phyloP scores from a whole-genome alignment of 2,113 vertebrate genomes.

The Dipodomys stephensi region DNA sequence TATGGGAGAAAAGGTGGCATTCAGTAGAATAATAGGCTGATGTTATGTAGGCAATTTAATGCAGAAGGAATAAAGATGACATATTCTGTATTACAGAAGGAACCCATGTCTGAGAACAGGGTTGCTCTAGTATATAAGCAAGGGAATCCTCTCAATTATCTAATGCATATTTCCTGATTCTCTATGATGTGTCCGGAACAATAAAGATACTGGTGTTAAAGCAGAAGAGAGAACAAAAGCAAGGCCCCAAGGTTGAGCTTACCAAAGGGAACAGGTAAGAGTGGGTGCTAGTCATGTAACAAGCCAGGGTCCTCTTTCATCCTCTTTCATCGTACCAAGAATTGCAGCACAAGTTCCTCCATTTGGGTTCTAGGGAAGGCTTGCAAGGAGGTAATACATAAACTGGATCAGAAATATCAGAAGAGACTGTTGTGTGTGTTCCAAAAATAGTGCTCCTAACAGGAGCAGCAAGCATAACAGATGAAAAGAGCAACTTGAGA shows the following conservation, averaged over 20 bases:
- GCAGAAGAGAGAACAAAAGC: not conserved
- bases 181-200: not conserved
- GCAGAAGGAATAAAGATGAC: not conserved
- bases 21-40: not conserved
- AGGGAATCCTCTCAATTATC: not conserved
- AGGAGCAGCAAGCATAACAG: not conserved
- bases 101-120: not conserved
- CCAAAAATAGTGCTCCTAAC: too few relatives aligned
- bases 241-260: not conserved
- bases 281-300: not conserved
- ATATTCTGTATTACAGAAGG: not conserved
- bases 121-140: not conserved
- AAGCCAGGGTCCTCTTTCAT: too few relatives aligned
- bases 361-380: not conserved
- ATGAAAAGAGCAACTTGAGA: not conserved
- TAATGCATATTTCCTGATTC: not conserved
- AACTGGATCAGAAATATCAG: not conserved
- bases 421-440: too few relatives aligned
- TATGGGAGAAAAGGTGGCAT: rapidly evolving
- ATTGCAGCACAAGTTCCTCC: not conserved
- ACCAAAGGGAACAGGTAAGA: not conserved
- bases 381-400: rapidly evolving
- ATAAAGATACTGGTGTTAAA: not conserved
- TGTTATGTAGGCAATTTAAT: not conserved
- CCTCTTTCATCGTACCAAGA: too few relatives aligned